Conservation (phyloP, 1,140 invertebrate species). For the Anthonomus grandis region DNA sequence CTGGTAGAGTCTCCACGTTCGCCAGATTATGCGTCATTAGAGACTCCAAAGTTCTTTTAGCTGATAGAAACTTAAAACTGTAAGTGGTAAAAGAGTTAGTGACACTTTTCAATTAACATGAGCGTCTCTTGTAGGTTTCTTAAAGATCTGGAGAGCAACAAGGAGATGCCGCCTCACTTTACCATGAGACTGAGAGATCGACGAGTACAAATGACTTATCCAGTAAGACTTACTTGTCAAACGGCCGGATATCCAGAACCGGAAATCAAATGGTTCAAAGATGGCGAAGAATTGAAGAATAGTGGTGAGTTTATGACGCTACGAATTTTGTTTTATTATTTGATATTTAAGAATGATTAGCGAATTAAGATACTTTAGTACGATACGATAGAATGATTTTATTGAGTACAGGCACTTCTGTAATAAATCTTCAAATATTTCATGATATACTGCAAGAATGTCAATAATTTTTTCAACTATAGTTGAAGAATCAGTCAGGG, state of each 20-base stretch:
- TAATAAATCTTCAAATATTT: too few relatives aligned
- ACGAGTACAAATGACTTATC: conserved; percentile 76
- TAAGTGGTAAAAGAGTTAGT: conserved; percentile 42
- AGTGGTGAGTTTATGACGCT: conserved; percentile 57
- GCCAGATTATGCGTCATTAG: conserved; percentile 74
- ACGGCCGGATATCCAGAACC: conserved; percentile 73
- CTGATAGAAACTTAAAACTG: conserved; percentile 69
- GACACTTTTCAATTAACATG: not conserved
- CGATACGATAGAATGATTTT: too few relatives aligned
- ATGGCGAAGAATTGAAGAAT: conserved; percentile 58
- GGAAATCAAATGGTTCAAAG: conserved; percentile 74
- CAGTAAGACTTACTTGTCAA: conserved; percentile 82
- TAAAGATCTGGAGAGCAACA: conserved; percentile 29
- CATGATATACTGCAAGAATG: too few relatives aligned
- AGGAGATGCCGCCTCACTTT: conserved; percentile 69
- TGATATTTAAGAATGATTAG: too few relatives aligned
- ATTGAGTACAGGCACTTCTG: too few relatives aligned
- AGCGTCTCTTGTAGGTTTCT: conserved; percentile 36
- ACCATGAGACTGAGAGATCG: conserved; percentile 83
- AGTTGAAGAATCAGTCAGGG: too few relatives aligned
- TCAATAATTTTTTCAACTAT: too few relatives aligned
- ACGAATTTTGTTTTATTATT: too few relatives aligned
- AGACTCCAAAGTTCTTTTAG: conserved; percentile 67
- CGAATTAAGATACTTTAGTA: too few relatives aligned
- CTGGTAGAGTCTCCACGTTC: conserved; percentile 78